Conservation (phyloP, 2,797 vertebrate species). For the Onychomys leucogaster region DNA sequence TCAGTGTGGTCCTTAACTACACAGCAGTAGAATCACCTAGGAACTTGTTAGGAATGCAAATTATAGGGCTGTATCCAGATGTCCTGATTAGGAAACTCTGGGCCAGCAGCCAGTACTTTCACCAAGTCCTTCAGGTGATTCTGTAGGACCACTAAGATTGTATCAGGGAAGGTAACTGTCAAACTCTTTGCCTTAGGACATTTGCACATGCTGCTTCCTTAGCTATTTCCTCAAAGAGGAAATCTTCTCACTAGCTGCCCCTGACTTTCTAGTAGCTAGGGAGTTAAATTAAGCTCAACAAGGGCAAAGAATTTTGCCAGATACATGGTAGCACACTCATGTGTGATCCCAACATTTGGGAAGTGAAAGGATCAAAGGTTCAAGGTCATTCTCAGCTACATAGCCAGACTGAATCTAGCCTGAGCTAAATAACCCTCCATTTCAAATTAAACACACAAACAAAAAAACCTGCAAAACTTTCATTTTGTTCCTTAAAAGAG, state of each 20-base stretch:
- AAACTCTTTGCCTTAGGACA: not conserved
- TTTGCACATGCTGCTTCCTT: not conserved
- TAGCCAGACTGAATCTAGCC: no score
- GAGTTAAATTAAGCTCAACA: not conserved
- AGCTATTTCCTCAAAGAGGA: not conserved
- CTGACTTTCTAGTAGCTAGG: not conserved
- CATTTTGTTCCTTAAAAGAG: not conserved
- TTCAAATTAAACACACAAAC: not conserved
- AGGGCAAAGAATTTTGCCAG: not conserved
- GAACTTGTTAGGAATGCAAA: slow-evolving; percentile 1
- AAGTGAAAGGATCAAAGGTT: not conserved
- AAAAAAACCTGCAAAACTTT: not conserved
- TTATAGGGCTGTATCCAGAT: not conserved
- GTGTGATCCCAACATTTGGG: not conserved
- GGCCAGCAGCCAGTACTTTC: not conserved
- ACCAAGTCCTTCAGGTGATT: not conserved
- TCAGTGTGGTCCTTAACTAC: not conserved
- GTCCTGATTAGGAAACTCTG: not conserved
- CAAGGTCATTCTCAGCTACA: not conserved
- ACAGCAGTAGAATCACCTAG: not conserved
- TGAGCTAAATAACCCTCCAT: not conserved
- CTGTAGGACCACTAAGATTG: not conserved
- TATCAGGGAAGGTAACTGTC: not conserved
- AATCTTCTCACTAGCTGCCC: not conserved
- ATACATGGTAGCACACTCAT: no score